Conservation (phyloP, 2,797 vertebrate species). For the Aratinga solstitialis region DNA sequence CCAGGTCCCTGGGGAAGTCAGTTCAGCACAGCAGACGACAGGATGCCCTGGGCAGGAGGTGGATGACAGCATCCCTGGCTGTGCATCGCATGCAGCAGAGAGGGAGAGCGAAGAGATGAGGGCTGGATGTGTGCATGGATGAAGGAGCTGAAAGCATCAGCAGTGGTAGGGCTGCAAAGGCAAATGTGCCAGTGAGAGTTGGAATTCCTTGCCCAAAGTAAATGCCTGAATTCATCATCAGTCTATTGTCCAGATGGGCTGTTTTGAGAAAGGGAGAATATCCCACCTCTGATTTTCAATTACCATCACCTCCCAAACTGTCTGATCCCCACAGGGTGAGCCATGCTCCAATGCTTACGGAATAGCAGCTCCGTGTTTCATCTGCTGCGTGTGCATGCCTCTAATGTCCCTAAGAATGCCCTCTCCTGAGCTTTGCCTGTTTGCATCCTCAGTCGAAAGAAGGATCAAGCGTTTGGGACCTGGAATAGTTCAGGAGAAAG, state of each 20-base stretch:
- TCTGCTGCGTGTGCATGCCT: not conserved
- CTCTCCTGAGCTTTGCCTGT: fast-evolving
- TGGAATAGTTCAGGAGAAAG: not conserved
- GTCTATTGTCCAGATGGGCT: constrained; percentile 62
- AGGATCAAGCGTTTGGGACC: not conserved
- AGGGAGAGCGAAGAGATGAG: not conserved
- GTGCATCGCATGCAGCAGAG: not conserved
- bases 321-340: constrained; percentile 13
- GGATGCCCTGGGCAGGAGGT: constrained; percentile 39
- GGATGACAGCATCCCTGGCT: constrained; percentile 20
- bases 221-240: constrained; percentile 72
- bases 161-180: not conserved
- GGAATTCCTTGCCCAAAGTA: constrained; percentile 45
- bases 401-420: not conserved
- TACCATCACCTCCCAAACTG: constrained; percentile 21
- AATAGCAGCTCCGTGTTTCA: not conserved
- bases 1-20: not conserved
- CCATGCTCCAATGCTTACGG: constrained; percentile 37
- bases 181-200: not conserved
- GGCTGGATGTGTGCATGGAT: fast-evolving
- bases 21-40: constrained; percentile 51
- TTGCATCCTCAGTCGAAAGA: not conserved
- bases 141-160: not conserved
- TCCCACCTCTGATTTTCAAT: constrained; percentile 54
- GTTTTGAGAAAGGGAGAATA: not conserved